Evolutionary conservation across 2,797 vertebrate genomes (phyloP), one percentile per base, ranked within the genome.

Genomic region (Molossus alvarezi): DNA sequence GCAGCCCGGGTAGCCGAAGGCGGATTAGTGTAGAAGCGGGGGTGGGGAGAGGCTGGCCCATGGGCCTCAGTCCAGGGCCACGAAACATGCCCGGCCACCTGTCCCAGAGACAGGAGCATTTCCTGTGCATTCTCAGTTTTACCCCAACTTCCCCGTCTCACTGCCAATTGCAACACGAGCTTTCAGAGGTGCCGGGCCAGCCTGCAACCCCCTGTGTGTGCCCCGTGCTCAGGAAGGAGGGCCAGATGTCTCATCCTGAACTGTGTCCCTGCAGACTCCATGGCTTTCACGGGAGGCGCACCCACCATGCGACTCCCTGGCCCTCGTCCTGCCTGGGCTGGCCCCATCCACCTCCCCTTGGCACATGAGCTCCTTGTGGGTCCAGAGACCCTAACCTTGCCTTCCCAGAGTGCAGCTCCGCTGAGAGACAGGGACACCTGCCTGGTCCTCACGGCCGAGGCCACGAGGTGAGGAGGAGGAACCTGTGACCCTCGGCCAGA

Each of bases 1-100:
- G 97, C 97, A 94, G 60, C 94, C 93, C 88, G 95, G 75, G 90
- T 88, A 89, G 73, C 64, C 64, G 15, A 65, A 93, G 51, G 77
- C 0, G 0, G 21, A n/a, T 76, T n/a, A 14, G 27, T 64, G 65
- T 41, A 37, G 64, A 64, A 27, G 85, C 15, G 3, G 8, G 72
- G 72, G 5, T 6, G 29, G 55, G 33, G 58, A 55, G 73, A 60
- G 37, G 29, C 77, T n/a, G 60, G 64, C 27, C 60, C 13, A 27
- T 13, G 3, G 48, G 9, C n/a, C 17, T 20, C 13, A 4, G 29
- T 3, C 1, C 20, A 62, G 73, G 37, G 37, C 60, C n/a, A 6
- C 7, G 48, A 83, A 27, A 37, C 17, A 25, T 6, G 58, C 58
- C 0, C 37, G 45, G n/a, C 58, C 51, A 37, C 62, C n/a, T 45